Evolutionary conservation across 2,797 vertebrate species (phyloP), one percentile per base, ranked within the genome.

Genomic region (Myripristis jacobus): DNA sequence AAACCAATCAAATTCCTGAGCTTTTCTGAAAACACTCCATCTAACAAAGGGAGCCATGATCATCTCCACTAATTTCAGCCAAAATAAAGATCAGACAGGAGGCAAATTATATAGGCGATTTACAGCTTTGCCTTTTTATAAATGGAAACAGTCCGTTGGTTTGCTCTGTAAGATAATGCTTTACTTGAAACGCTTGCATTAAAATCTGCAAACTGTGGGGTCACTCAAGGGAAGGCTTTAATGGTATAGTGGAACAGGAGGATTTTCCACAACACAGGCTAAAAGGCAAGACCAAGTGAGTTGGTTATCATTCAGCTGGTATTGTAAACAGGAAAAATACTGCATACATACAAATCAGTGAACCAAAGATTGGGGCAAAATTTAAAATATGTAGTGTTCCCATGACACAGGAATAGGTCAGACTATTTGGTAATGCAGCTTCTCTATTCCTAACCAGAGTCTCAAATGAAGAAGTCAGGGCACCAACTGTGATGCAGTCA

Each of bases 401-500:
- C 50, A 65, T 38, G 44, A 15, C 50, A 18, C n/a, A 2, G 55
- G 43, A 47, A 31, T 18, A 69, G 70, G 64, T 66, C 51, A 56
- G 47, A 29, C 21, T 18, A 58, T 50, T 54, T 66, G 43, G 43
- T 22, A 66, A 43, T 55, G 52, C 53, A 41, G 31, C 66, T 66
- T 27, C 50, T 29, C 48, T 47, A n/a, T 47, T 47, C 16, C 24
- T 22, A 15, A 24, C 50, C 8, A 31, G 2, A 66, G 47, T 75
- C 68, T 77, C 47, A 7, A 52, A 51, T 18, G 47, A 60, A 34
- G 66, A 47, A 65, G 22, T 48, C 34, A 43, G 43, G 54, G 67
- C 73, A 70, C 46, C 21, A 48, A 60, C 43, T 41, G 43, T 46
- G 53, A 81, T 82, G 27, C 15, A 41, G 43, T 21, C 2, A 9